A percentile compares a stretch with the other conserved stretches of the same genome.
These are phyloP conservation scores for Amphilophus citrinellus DNA, from an alignment of 2,113 vertebrate species.

Conservation along the genomic window DNA sequence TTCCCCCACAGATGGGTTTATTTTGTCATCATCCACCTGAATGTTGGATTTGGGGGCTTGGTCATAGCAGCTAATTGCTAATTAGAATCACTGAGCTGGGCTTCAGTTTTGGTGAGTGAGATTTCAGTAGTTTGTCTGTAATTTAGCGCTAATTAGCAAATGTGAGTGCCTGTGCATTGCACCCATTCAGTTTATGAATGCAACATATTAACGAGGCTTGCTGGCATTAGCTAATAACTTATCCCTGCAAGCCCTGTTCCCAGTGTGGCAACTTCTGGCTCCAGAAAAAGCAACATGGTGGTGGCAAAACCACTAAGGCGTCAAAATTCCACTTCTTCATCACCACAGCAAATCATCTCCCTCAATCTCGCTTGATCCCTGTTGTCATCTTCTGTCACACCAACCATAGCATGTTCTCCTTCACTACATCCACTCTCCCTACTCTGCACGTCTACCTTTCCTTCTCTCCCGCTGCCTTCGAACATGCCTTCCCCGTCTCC, in stretches of 20 bases:
- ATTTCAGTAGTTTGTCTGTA: neutral
- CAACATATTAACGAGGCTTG: neutral
- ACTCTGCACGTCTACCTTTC: neutral
- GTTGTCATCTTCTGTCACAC: neutral
- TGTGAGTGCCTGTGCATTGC: too few relatives aligned
- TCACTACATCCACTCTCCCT: fast-evolving
- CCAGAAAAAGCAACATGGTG: neutral
- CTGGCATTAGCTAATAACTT: neutral
- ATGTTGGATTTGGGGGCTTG: neutral
- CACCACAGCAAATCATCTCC: too few relatives aligned
- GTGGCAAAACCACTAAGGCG: neutral
- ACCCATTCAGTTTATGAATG: neutral
- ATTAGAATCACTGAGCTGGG: neutral
- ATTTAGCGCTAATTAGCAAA: neutral
- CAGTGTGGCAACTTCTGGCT: neutral
- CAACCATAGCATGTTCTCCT: neutral
- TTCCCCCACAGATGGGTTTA: neutral
- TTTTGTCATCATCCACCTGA: neutral
- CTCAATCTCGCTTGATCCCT: too few relatives aligned
- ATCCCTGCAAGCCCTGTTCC: neutral
- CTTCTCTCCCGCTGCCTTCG: neutral
- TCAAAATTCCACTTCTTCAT: neutral
- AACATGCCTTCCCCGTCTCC: neutral
- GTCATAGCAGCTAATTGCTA: neutral
- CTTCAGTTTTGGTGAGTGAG: neutral